Percentiles rank a stretch among this genome's conserved stretches.
Conservation (phyloP, 2,113 vertebrate genomes). For the Hystrix cristata region DNA sequence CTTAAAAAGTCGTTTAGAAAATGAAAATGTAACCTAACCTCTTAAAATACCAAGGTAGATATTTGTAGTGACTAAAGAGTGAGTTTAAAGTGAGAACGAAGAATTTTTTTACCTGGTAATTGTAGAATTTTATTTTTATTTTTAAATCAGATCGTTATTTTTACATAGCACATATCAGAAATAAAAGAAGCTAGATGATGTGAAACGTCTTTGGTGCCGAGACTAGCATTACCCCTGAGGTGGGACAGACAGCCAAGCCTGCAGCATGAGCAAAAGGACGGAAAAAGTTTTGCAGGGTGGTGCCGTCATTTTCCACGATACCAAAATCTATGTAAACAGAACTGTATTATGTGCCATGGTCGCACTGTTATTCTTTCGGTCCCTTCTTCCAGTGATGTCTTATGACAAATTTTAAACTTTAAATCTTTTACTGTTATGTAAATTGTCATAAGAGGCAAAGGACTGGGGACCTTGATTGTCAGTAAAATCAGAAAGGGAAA, state of each 20-base stretch:
- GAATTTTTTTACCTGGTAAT: neutral
- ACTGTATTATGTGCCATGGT: neutral
- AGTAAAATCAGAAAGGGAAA: neutral
- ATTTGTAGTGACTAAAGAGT: neutral
- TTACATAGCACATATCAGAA: neutral
- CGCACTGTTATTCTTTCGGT: neutral
- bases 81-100: neutral
- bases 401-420: neutral
- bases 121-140: neutral
- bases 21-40: neutral
- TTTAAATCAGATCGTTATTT: neutral
- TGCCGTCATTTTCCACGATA: neutral
- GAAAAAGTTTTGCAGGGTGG: neutral
- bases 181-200: neutral
- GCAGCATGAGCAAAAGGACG: neutral
- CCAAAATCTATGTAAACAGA: neutral
- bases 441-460: neutral
- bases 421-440: neutral
- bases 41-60: rapidly evolving
- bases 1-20: neutral
- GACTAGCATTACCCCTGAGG: neutral
- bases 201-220: neutral
- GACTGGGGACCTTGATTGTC: neutral
- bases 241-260: rapidly evolving
- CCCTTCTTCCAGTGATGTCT: neutral